Evolutionary conservation across 2,888 invertebrate genomes (phyloP), one percentile per base, ranked within the genome.

Genomic region (Dioctria linearis): DNA sequence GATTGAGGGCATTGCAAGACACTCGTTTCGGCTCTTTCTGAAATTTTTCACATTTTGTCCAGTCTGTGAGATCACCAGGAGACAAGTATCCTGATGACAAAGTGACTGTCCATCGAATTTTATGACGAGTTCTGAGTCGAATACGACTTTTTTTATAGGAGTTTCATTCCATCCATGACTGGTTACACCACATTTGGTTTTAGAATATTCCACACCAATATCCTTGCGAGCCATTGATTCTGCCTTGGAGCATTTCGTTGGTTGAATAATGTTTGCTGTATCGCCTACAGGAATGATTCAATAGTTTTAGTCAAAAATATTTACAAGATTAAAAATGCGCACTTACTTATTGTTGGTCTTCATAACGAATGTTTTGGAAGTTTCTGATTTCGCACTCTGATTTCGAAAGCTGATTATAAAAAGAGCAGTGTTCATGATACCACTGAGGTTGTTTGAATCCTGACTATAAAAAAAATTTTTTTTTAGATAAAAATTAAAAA

Each of bases 71-170:
- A 66, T 87, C 88, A 85, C 97, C 97, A 83, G 92, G 92, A 87
- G 99, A 99, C 83, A 93, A 91, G 87, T 99, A 99, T 4, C 96
- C 95, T 98, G 98, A 88, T 98, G 94, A 98, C 98, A 98, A 76
- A 93, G 90, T 80, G 96, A 93, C 85, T 94, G 92, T 0, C 96
- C 97, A 0, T 97, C 97, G 88, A 93, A 96, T 87, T 93, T 93
- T 85, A 91, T 92, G 0, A 95, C 96, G 37, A 94, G 90, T 85
- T 95, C 95, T 69, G 93, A 93, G 81, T 96, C 95, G 88, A 90
- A 97, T 84, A 96, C 96, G 83, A 95, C 95, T 88, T 96, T 97
- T 2, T 95, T 93, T 69, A 98, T 90, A 67, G 97, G 91, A 3
- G 97, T 89, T 85, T 92, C 92, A 87, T 91, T 92, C 89, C 98